Evolutionary conservation across 2,888 invertebrate genomes (phyloP).

Genomic region (Epinotia brunnichana): DNA sequence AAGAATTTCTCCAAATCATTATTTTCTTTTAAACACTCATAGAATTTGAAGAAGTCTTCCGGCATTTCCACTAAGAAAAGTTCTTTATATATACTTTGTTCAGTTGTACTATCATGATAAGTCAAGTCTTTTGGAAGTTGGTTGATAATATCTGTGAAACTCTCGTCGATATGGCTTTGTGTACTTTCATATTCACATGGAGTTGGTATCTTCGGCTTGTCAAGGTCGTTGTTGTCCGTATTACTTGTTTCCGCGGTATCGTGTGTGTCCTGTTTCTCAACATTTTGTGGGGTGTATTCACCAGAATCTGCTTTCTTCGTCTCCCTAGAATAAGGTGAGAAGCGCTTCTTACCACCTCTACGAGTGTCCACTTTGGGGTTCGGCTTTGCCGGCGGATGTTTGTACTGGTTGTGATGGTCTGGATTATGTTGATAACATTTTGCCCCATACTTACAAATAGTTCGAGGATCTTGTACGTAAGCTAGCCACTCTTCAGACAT

Average conservation of each 20-base stretch:
- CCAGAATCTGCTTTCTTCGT: slow-evolving; percentile 14
- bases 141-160: slow-evolving; percentile 43
- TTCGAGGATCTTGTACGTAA: slow-evolving; percentile 76
- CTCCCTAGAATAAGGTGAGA: slow-evolving; percentile 57
- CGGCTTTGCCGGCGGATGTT: slow-evolving; percentile 86
- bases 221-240: slow-evolving; percentile 11
- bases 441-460: slow-evolving; percentile 89
- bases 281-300: background rate
- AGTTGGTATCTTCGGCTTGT: background rate
- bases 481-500: slow-evolving; percentile 74
- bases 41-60: slow-evolving; percentile 93
- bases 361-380: slow-evolving; percentile 54
- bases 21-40: slow-evolving; percentile 87
- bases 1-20: slow-evolving; percentile 85
- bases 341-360: slow-evolving; percentile 52
- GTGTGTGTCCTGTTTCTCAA: background rate
- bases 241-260: background rate
- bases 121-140: slow-evolving; percentile 60
- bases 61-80: slow-evolving; percentile 95
- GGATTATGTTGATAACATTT: slow-evolving; percentile 93
- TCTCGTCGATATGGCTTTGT: slow-evolving; percentile 7
- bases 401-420: slow-evolving; percentile 88
- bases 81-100: slow-evolving; percentile 85
- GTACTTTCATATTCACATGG: slow-evolving; percentile 5
- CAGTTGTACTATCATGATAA: slow-evolving; percentile 73